Base-by-base conservation (phyloP, 2,888 invertebrate species). In the Danaus chrysippus region DNA sequence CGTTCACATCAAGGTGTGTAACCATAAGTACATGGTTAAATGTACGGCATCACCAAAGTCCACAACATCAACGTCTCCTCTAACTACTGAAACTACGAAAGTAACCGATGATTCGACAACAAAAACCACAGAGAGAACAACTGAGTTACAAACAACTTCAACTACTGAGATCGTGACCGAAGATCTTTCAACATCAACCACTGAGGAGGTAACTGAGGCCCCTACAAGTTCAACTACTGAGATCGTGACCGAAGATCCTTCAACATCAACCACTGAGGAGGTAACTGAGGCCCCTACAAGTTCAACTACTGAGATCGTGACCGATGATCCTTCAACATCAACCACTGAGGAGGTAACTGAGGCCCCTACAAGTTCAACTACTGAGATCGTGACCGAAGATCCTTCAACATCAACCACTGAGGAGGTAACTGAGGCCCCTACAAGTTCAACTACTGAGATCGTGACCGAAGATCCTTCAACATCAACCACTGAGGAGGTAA, bases 21-120 rank as follows among this genome's bases (percentile, higher is more conserved):
- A 54, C 15, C 42, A 42, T 34, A n/a, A 13, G 12, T 41, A 54
- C 42, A 9, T 15, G n/a, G 54, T 54, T 2, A 54, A 54, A 6
- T 54, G 54, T 41, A 54, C 62, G 17, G 58, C 62, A 42, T 46
- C 56, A 5, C 19, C 49, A 10, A 63, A 61, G 8, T 34, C 65
- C 0, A 65, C 64, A 15, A 58, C 59, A 54, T 49, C 57, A 34
- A 34, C 49, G 17, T 17, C 3, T 10, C 41, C 13, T 10, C 11
- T 46, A n/a, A 55, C 54, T 13, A 46, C 46, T 3, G 15, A 9
- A n/a, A 46, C 3, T 11, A 15, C n/a, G 1, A 6, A 15, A 46
- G 15, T n/a, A 0, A 13, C 46, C 13, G 46, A 13, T 5, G 6
- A n/a, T 13, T 9, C 13, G 10, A 46, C 13, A 1, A 46, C 17